phyloP scores from a whole-genome alignment of 1,140 invertebrate species.

The Hetaerina americana region DNA sequence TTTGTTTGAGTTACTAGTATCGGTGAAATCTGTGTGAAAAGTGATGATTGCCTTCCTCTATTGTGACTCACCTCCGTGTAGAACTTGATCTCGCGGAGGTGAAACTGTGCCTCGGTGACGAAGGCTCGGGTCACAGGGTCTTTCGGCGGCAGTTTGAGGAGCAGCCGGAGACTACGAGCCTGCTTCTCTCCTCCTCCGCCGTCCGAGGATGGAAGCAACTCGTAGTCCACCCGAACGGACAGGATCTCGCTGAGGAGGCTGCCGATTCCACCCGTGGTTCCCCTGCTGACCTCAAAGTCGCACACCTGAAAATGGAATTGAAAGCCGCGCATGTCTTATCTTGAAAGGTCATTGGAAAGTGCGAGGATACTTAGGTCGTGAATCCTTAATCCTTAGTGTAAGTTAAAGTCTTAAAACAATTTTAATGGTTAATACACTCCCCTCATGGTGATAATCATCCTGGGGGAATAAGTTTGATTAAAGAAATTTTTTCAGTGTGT shows the following conservation, averaged over 20 bases:
- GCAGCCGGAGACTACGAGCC: slow-evolving; percentile 29
- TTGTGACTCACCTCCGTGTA: slow-evolving; percentile 48
- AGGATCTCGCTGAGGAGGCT: slow-evolving; percentile 48
- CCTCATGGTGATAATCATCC: no score
- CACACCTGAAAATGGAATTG: no score
- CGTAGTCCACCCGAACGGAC: slow-evolving; percentile 39
- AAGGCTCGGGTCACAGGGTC: slow-evolving; percentile 61
- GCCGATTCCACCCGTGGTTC: slow-evolving; percentile 21
- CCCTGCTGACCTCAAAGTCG: background rate
- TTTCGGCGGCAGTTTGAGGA: slow-evolving; percentile 60
- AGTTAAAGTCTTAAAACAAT: no score
- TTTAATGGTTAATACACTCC: no score
- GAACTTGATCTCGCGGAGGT: slow-evolving; percentile 67
- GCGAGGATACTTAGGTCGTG: no score
- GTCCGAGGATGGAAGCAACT: slow-evolving; percentile 20
- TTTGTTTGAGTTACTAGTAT: no score
- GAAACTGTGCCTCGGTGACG: slow-evolving; percentile 66
- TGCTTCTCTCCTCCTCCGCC: slow-evolving; percentile 18
- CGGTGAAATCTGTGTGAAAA: no score
- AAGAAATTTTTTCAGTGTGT: no score
- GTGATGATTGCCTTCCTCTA: background rate
- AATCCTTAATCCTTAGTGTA: no score
- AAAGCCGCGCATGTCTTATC: no score
- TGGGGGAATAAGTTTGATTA: no score
- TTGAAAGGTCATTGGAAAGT: no score